A percentile compares a stretch with the other conserved stretches of the same genome.
These are phyloP conservation scores for Pholis gunnellus DNA, from an alignment of 2,113 vertebrate species.

Conservation along the genomic window DNA sequence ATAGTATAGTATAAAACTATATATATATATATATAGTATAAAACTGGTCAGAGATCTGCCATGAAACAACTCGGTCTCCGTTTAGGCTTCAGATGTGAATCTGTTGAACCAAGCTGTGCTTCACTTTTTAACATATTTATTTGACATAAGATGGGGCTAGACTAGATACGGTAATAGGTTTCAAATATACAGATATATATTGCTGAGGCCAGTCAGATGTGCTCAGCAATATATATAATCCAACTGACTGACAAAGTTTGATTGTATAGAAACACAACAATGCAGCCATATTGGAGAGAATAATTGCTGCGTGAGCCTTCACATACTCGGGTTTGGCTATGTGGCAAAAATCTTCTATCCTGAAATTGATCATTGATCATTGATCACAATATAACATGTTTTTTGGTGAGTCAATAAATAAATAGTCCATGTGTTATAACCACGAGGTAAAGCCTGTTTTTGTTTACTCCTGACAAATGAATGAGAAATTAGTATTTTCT, in stretches of 20 bases:
- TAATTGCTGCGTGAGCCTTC: neutral
- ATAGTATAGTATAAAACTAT: no score
- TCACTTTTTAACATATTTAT: neutral
- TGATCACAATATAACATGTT: no score
- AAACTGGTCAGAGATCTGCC: neutral
- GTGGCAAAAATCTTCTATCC: neutral
- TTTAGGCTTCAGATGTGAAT: neutral
- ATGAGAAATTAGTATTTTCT: no score
- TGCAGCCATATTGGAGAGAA: neutral
- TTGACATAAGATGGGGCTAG: neutral
- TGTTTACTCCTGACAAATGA: no score
- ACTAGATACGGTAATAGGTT: neutral
- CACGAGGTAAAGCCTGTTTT: no score
- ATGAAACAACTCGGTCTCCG: neutral
- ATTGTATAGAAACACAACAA: neutral
- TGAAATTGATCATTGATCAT: no score
- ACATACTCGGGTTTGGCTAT: no score
- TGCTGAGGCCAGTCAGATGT: no score
- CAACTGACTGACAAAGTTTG: no score
- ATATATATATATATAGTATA: neutral
- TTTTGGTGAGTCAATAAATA: no score
- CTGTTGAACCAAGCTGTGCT: neutral
- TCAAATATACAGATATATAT: neutral
- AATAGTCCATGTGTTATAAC: no score
- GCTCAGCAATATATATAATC: no score